Base-by-base conservation (phyloP, 2,797 vertebrate species). In the Graptemys geographica region DNA sequence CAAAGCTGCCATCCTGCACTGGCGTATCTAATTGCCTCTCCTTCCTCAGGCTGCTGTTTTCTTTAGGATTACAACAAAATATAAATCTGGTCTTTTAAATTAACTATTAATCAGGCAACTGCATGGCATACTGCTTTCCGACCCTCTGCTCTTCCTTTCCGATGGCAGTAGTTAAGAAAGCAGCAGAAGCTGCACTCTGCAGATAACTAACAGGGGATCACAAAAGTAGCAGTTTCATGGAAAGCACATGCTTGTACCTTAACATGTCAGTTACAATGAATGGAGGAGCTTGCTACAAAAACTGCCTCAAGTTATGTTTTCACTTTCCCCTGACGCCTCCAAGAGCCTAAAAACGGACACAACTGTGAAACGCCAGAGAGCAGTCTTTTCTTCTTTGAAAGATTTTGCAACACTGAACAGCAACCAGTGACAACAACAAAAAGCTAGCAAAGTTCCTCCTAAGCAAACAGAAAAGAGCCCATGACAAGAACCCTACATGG, bases 211-310 rank as follows among this genome's bases (percentile, higher is more conserved):
- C 37, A 95, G 86, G 51, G 33, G 91, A n/a, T 65, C 88, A 96
- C 69, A 96, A 94, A 95, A 44, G 25, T 27, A 51, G 80, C 78
- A 88, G 25, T 55, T 95, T 94, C 62, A 82, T 76, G 79, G 92
- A 89, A 94, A 93, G 27, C n/a, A 91, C 79, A 83, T 25, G 41
- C 49, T 81, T 89, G 53, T 2, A 0, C 59, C 47, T 90, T 72
- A 79, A 87, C 87, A 57, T 59, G 59, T 92, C 83, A 92, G 18
- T 86, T 89, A 80, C 52, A 55, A 27, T 89, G 86, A 78, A 94
- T 33, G 62, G 81, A 90, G 90, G 80, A 80, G 85, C 27, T 27
- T 74, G 9, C 72, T 53, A 93, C 10, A 37, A 33, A 80, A 15
- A 80, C 2, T n/a, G 62, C 53, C 89, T 86, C 72, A 88, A 92